Evolutionary conservation across 2,888 invertebrate species (phyloP).

Genomic region (Xanthia togata): DNA sequence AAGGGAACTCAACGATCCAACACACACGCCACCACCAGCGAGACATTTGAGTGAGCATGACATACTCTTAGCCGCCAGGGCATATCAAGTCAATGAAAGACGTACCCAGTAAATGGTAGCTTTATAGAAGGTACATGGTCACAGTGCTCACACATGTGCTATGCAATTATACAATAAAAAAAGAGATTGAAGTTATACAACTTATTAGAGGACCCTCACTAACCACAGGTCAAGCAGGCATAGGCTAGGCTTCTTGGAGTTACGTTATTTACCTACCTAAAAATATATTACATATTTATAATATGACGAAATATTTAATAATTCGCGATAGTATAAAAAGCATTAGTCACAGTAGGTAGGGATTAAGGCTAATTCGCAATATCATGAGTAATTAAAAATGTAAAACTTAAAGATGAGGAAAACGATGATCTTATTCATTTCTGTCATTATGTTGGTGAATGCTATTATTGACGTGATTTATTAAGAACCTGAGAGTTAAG

Average conservation of each 20-base stretch:
- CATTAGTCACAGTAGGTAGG: slow-evolving; percentile 13
- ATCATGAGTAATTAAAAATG: not conserved
- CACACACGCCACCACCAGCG: no score
- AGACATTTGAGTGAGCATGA: no score
- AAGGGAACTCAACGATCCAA: no score
- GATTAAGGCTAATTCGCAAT: slow-evolving; percentile 15
- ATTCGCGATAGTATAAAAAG: not conserved
- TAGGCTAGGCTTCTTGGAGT: not conserved
- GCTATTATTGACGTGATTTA: not conserved
- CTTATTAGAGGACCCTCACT: not conserved
- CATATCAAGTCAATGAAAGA: no score
- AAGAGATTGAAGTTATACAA: no score
- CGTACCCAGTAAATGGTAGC: no score
- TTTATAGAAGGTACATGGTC: no score
- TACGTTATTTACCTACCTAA: not conserved
- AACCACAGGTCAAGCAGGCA: not conserved
- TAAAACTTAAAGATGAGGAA: slow-evolving; percentile 4
- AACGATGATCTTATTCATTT: not conserved
- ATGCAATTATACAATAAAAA: no score
- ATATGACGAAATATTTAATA: not conserved
- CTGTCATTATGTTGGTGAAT: not conserved
- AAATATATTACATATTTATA: not conserved
- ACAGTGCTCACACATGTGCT: no score
- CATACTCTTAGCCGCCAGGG: no score
- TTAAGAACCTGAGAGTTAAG: slow-evolving; percentile 9